phyloP scores from a whole-genome alignment of 2,113 vertebrate genomes.

The Microcebus tavaratra region DNA sequence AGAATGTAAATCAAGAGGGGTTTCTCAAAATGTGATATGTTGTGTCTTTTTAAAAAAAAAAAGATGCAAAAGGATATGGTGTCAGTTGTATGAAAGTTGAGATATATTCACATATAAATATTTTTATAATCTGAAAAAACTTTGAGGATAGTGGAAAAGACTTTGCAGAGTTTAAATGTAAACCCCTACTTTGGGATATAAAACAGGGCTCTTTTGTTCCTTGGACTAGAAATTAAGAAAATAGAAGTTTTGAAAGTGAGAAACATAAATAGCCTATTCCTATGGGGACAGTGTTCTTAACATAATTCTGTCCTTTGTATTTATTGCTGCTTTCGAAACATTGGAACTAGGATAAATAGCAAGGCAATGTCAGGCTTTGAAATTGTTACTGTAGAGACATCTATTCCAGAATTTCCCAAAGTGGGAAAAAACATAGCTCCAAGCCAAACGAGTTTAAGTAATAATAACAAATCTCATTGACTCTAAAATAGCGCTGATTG shows the following conservation, averaged over 20 bases:
- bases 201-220: neutral
- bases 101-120: neutral
- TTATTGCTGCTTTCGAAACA: slow-evolving; percentile 14
- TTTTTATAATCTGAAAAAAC: slow-evolving; percentile 2
- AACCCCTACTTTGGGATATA: neutral
- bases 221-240: slow-evolving; percentile 3
- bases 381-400: neutral
- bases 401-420: neutral
- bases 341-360: neutral
- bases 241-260: neutral
- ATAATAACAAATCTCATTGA: neutral
- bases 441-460: neutral
- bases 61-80: neutral
- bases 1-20: neutral
- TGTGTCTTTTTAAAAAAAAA: neutral
- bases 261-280: slow-evolving; percentile 27
- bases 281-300: slow-evolving; percentile 7
- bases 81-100: slow-evolving; percentile 9
- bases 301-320: neutral
- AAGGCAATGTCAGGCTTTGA: neutral
- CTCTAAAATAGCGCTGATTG: neutral
- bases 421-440: neutral
- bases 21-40: neutral
- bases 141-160: neutral
- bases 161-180: neutral